phyloP scores from a whole-genome alignment of 2,113 vertebrate genomes.

The Dryoscopus gambensis region DNA sequence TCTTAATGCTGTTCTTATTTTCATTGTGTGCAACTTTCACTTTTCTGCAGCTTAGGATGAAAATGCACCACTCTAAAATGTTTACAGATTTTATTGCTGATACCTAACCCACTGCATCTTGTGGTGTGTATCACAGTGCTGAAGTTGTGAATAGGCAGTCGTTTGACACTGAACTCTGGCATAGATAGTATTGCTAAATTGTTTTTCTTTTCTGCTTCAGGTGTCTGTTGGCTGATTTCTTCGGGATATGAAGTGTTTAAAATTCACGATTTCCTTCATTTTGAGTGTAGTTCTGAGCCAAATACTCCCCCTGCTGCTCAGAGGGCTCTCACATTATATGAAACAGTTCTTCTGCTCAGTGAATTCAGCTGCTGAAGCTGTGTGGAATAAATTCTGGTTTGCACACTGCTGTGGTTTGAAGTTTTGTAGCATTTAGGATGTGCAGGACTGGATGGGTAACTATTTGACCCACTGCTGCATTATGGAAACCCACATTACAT shows the following conservation, averaged over 20 bases:
- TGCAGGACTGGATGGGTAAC: neutral
- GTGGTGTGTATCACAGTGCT: neutral
- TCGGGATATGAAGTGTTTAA: neutral
- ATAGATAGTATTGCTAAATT: neutral
- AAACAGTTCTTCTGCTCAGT: neutral
- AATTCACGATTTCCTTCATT: neutral
- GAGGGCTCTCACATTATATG: neutral
- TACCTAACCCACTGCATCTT: neutral
- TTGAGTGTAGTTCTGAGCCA: neutral
- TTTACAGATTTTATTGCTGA: neutral
- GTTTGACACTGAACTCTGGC: neutral
- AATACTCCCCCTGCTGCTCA: neutral
- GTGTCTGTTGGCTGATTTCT: neutral
- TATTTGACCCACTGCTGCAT: fast-evolving
- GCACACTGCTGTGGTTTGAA: neutral
- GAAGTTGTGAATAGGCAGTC: neutral
- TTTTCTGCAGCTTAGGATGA: neutral
- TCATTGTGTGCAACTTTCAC: neutral
- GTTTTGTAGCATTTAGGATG: neutral
- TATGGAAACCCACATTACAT: neutral
- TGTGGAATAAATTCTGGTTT: neutral
- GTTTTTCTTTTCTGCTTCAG: neutral
- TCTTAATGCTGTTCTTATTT: neutral
- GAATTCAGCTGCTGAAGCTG: neutral
- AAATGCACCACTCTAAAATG: neutral